These are phyloP conservation scores for Aspidapion aeneum DNA, from an alignment of 2,888 invertebrate species.

Conservation along the genomic window DNA sequence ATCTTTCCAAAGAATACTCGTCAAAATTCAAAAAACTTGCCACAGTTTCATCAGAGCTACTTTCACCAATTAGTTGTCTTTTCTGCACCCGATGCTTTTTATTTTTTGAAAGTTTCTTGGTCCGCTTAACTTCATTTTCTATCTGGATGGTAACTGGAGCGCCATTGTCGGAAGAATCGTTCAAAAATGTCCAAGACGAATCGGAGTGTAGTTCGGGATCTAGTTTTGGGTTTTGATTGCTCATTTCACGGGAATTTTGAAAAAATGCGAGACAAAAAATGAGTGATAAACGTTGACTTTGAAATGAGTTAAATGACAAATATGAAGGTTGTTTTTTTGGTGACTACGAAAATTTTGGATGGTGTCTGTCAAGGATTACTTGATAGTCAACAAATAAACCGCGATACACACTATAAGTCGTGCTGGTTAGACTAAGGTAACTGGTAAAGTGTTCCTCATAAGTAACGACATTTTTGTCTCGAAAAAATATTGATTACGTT, in stretches of 20 bases:
- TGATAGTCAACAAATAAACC: no score
- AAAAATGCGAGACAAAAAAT: not conserved
- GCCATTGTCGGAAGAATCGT: conserved; percentile 2
- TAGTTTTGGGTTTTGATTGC: conserved; percentile 2
- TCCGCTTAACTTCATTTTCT: not conserved
- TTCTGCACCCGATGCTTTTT: not conserved
- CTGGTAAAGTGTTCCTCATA: no score
- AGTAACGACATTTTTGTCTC: no score
- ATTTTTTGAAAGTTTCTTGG: conserved; percentile 2
- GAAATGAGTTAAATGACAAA: conserved; percentile 18
- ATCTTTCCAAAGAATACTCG: conserved; percentile 8
- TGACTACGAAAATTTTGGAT: not conserved
- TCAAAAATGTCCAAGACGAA: conserved; percentile 21
- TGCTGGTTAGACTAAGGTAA: no score
- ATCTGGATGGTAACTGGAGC: not conserved
- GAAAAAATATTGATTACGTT: no score
- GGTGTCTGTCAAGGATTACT: no score
- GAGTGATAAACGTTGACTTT: conserved; percentile 4
- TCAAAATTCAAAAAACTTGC: conserved; percentile 12
- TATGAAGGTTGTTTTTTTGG: conserved; percentile 5
- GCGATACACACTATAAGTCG: no score
- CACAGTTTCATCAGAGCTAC: not conserved
- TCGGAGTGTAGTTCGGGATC: conserved; percentile 18
- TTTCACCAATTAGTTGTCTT: not conserved
- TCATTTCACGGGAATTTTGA: conserved; percentile 14